Base-by-base conservation (phyloP, 2,797 vertebrate genomes). In the Xenopus petersii region DNA sequence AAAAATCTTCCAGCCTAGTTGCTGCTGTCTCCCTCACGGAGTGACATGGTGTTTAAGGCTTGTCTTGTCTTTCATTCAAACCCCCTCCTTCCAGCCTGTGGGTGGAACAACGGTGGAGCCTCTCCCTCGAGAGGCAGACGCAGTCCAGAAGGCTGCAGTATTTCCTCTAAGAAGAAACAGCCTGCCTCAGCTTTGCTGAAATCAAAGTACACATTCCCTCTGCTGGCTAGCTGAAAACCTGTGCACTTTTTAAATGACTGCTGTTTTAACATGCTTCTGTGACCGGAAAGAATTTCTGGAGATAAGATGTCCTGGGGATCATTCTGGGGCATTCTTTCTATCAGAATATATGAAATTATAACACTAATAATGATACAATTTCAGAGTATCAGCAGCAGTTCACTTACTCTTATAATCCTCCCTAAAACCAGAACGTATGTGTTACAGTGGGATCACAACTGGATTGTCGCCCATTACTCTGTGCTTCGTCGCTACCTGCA, bases 11-110 rank as follows among this genome's bases (percentile, higher is more conserved):
- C 85, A 87, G 85, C 83, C 89, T 86, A 89, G 87, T 88, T 88
- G 88, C 87, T 85, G 89, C 92, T 90, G 93, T 92, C 93, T 94
- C 92, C 92, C 92, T 93, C 87, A 89, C 93, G 92, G 89, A 94
- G 92, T 91, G 94, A 90, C 90, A 91, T 91, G 91, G 92, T 90
- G 93, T 86, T 86, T 87, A 83, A 89, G 92, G 94, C 91, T 95
- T 83, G 91, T 91, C 92, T 93, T 88, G 91, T 89, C 90, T 92
- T 90, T 89, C 91, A 91, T 92, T 85, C 89, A 82, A 93, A 91
- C 93, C 91, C 94, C 90, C 91, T 93, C 86, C 84, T 87, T 86
- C 86, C 87, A 86, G 87, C 88, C 86, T 85, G 88, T 88, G 84
- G 87, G 91, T 85, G 90, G 90, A 89, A 85, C 87, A 88, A 83